Evolutionary conservation across 2,113 vertebrate species (phyloP).

Genomic region (Thalassoma bifasciatum): DNA sequence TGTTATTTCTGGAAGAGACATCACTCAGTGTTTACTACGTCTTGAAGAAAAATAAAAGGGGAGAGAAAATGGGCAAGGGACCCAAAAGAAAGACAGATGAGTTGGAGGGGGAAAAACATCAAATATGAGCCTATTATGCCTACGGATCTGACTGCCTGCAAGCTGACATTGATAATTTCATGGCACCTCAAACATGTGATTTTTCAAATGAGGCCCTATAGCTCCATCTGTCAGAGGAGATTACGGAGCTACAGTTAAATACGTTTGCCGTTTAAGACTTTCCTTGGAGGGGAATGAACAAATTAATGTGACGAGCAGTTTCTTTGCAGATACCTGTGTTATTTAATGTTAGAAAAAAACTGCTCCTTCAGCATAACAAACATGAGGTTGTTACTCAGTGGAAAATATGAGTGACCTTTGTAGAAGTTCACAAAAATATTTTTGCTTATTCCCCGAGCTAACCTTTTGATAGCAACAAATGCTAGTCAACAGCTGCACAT

Average conservation of each 20-base stretch:
- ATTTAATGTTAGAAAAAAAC: constrained; percentile 36
- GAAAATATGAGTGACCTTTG: constrained; percentile 53
- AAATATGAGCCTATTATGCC: constrained; percentile 49
- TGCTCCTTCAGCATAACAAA: constrained; percentile 25
- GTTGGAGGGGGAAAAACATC: constrained; percentile 27
- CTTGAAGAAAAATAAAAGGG: constrained; percentile 35
- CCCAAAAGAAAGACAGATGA: constrained; percentile 21
- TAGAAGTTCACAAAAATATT: constrained; percentile 27
- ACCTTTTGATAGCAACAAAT: constrained; percentile 52
- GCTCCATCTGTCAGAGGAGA: constrained; percentile 81
- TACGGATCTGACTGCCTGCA: constrained; percentile 70
- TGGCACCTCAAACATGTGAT: constrained; percentile 81
- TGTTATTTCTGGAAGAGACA: constrained; percentile 21
- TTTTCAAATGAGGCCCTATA: constrained; percentile 79
- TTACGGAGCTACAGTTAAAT: constrained; percentile 75
- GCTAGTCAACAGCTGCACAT: constrained; percentile 35
- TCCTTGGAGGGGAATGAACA: constrained; percentile 64
- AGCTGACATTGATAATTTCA: constrained; percentile 86
- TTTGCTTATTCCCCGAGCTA: constrained; percentile 48
- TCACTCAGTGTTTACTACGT: constrained; percentile 61
- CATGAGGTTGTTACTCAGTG: constrained; percentile 29
- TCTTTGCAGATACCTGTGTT: constrained; percentile 63
- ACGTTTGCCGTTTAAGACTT: constrained; percentile 69
- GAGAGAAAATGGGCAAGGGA: constrained; percentile 35
- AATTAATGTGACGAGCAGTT: constrained; percentile 68